A percentile compares a stretch with the other conserved stretches of the same genome.
These are phyloP conservation scores for Acheta domesticus DNA, from an alignment of 2,888 invertebrate genomes.

Conservation along the genomic window DNA sequence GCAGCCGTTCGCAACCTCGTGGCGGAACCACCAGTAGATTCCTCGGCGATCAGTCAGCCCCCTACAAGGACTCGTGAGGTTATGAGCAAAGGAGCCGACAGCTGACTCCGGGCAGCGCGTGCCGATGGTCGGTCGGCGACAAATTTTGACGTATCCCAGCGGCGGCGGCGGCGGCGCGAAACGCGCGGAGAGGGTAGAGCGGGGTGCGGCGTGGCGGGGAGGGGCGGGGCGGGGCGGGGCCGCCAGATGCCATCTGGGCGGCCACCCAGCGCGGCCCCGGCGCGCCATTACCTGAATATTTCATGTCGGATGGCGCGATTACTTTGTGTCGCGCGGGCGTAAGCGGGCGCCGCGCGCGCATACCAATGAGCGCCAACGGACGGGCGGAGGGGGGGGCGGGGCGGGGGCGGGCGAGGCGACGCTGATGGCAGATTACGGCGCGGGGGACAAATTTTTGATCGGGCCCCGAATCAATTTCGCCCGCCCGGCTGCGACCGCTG, in stretches of 20 bases:
- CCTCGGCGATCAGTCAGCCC: too few relatives aligned
- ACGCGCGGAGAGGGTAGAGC: neutral
- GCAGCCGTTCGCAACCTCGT: too few relatives aligned
- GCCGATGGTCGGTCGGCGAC: neutral
- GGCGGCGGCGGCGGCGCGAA: neutral
- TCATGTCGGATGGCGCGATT: neutral
- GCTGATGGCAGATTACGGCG: neutral
- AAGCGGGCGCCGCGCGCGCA: neutral
- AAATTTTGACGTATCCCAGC: constrained; percentile 1
- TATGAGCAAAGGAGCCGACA: too few relatives aligned
- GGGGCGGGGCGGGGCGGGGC: neutral
- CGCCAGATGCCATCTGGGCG: neutral
- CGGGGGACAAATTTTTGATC: neutral
- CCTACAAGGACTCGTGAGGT: too few relatives aligned
- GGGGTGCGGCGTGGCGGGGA: neutral
- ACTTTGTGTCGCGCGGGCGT: constrained; percentile 18
- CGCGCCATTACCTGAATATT: constrained; percentile 18
- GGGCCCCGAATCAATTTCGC: neutral
- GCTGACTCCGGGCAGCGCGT: too few relatives aligned
- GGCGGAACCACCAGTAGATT: too few relatives aligned
- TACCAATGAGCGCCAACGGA: neutral
- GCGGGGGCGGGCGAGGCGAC: neutral
- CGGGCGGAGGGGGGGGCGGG: neutral
- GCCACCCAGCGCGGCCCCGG: neutral
- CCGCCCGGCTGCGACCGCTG: neutral